Evolutionary conservation across 2,888 invertebrate species (phyloP), one percentile per base, ranked within the genome.

Genomic region (Gymnocheta viridis): DNA sequence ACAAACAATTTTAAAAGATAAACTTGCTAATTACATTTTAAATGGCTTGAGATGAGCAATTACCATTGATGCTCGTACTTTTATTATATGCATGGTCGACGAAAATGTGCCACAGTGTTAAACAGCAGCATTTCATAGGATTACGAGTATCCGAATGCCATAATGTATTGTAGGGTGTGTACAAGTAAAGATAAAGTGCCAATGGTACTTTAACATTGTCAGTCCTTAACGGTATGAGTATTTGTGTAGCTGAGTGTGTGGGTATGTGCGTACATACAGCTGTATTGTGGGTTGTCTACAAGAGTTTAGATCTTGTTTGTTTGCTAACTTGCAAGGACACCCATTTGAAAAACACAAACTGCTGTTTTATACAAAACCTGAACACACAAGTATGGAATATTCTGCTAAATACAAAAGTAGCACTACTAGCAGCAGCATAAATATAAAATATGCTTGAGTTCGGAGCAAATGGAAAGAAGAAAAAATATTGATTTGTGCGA

Each of bases 301-400:
- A 76, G 4, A 32, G 60, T 14, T 51, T 60, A 47, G 27, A 69
- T 66, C 10, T 44, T 32, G 24, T 35, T 72, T 54, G 56, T 54
- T 73, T 27, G 49, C 22, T 70, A 76, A 69, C 79, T 76, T 83
- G 76, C 83, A 79, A 74, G 73, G 79, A 83, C 74, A 74, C 49
- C 62, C 60, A 54, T 24, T 56, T 72, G 51, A 51, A 66, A 66
- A 66, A 66, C 32, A 66, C 44, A 56, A 72, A 73, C 47, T 22
- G 1, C 38, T 64, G 17, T 49, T 51, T 41, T 73, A 47, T 24
- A 41, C 41, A 69, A 72, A 77, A 73, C 67, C 72, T 78, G 32
- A 74, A 56, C 60, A 41, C 6, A 47, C 44, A 60, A 81, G 67
- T 76, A 82, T 41, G 41, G 44, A 66, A 74, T 58, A 32, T 32